Evolutionary conservation across 2,888 invertebrate genomes (phyloP).

Genomic region (Suillia variegata): DNA sequence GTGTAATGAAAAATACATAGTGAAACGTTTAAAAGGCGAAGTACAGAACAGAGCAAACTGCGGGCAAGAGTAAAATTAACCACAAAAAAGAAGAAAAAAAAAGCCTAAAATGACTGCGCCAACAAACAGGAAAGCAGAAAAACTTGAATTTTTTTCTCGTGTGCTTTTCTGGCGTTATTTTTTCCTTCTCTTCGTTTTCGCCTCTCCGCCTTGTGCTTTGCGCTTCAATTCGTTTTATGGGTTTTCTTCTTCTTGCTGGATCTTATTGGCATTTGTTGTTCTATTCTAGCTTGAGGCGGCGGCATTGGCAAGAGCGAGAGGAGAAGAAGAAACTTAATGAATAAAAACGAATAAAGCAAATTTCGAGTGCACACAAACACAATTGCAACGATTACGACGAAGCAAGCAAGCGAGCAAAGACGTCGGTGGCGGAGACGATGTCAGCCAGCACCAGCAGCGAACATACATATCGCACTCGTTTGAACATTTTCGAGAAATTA

Average conservation of each 20-base stretch:
- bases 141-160: conserved; percentile 2
- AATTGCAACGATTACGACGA: conserved; percentile 26
- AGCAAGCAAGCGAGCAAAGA: conserved; percentile 22
- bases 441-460: background rate
- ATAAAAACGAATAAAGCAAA: conserved; percentile 44
- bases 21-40: conserved; percentile 23
- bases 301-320: conserved; percentile 46
- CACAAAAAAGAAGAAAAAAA: background rate
- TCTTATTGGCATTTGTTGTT: conserved; percentile 28
- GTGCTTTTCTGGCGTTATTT: background rate
- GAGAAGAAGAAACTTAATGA: conserved; percentile 28
- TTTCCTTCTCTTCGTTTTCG: no score
- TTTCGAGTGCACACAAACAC: conserved; percentile 40
- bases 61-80: conserved; percentile 15
- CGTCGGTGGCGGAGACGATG: conserved; percentile 15
- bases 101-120: conserved; percentile 1
- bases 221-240: conserved; percentile 46
- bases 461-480: no score
- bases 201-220: conserved; percentile 50
- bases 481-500: background rate
- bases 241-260: conserved; percentile 4
- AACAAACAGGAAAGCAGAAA: background rate
- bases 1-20: conserved; percentile 46
- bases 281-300: conserved; percentile 50
- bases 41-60: no score